A percentile compares a stretch with the other conserved stretches of the same genome.
phyloP scores from a whole-genome alignment of 2,113 vertebrate species.

The Crotophaga sulcirostris region DNA sequence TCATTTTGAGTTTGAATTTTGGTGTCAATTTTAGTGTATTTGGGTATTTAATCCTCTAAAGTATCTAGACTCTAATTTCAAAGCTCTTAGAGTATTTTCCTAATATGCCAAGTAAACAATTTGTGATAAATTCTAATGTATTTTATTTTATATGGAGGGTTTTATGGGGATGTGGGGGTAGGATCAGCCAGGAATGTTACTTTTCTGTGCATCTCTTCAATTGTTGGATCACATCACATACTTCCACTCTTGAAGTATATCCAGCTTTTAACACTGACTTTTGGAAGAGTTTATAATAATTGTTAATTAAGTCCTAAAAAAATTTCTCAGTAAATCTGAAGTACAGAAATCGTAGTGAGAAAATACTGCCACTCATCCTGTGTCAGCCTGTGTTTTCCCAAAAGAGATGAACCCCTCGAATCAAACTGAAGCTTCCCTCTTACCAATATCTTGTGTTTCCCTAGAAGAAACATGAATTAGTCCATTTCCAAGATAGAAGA shows the following conservation, averaged over 20 bases:
- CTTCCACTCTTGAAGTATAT: background rate
- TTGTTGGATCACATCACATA: background rate
- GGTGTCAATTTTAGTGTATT: background rate
- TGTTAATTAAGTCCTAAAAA: background rate
- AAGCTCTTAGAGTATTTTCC: background rate
- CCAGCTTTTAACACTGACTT: background rate
- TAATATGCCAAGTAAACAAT: background rate
- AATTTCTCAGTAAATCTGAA: background rate
- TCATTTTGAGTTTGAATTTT: background rate
- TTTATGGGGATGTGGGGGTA: background rate
- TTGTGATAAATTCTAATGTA: background rate
- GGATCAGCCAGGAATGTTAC: fast-evolving
- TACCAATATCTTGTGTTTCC: background rate
- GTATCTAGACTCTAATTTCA: background rate
- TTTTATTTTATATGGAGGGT: background rate
- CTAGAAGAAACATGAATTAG: background rate
- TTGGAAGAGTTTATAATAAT: background rate
- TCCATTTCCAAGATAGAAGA: background rate
- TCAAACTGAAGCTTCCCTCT: background rate
- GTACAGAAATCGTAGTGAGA: background rate
- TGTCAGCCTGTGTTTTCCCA: background rate
- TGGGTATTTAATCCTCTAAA: background rate
- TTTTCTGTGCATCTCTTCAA: background rate
- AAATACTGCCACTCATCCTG: background rate
- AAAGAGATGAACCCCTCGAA: background rate